Percentiles rank a stretch among this genome's conserved stretches.
These are phyloP conservation scores for Morone saxatilis DNA, from an alignment of 2,113 vertebrate genomes.

Conservation along the genomic window DNA sequence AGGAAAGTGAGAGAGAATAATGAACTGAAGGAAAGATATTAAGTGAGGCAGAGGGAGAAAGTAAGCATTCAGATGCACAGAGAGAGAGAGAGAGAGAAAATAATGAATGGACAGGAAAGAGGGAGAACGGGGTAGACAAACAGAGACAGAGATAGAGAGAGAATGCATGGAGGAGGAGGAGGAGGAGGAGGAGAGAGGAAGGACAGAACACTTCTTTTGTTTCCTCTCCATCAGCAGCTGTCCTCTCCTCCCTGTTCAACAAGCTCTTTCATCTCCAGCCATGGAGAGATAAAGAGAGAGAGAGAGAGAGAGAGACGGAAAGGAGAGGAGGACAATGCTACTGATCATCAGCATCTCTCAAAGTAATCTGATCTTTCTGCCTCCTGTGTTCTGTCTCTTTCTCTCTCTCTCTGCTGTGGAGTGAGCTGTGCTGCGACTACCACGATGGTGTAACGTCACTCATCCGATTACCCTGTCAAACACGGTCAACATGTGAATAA, in stretches of 20 bases:
- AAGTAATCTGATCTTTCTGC: slow-evolving; percentile 43
- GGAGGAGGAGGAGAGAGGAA: slow-evolving; percentile 38
- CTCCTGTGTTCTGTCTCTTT: not conserved
- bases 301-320: slow-evolving; percentile 3
- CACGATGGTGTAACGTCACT: not conserved
- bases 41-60: slow-evolving; percentile 15
- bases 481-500: not conserved
- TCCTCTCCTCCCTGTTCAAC: slow-evolving; percentile 73
- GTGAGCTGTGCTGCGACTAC: not conserved
- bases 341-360: slow-evolving; percentile 36
- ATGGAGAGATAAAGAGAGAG: slow-evolving; percentile 55
- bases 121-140: not conserved
- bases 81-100: not conserved
- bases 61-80: too few species aligned
- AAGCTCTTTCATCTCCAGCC: slow-evolving; percentile 75
- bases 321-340: not conserved
- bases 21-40: slow-evolving; percentile 27
- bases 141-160: slow-evolving; percentile 5
- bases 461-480: slow-evolving; percentile 4
- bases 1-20: slow-evolving; percentile 43
- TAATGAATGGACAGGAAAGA: slow-evolving; percentile 26
- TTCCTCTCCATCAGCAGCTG: slow-evolving; percentile 71
- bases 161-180: slow-evolving; percentile 21
- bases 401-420: not conserved
- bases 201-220: slow-evolving; percentile 78